A percentile compares a stretch with the other conserved stretches of the same genome.
phyloP scores from a whole-genome alignment of 2,888 invertebrate species.

The Plebejus anna region DNA sequence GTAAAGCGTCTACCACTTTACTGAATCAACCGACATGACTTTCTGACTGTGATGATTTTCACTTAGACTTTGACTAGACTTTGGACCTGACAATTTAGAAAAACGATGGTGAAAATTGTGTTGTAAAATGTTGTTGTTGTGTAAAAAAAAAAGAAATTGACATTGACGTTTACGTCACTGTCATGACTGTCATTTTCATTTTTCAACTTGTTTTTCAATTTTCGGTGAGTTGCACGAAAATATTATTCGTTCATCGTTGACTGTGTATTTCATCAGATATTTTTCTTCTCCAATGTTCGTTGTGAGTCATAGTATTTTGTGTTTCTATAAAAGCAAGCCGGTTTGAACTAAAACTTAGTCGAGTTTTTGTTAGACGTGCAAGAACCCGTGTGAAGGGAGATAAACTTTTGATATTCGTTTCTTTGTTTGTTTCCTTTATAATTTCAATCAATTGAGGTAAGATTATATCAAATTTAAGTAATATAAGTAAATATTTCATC shows the following conservation, averaged over 20 bases:
- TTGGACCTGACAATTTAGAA: too few species aligned
- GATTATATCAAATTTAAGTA: not conserved
- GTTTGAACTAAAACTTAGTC: not conserved
- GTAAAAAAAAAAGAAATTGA: too few species aligned
- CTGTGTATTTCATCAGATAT: conserved; percentile 34
- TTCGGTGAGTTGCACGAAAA: not conserved
- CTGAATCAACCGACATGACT: too few species aligned
- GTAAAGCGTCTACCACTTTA: too few species aligned
- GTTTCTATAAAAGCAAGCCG: conserved; percentile 32
- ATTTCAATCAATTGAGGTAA: not conserved
- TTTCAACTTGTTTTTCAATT: not conserved
- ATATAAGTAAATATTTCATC: not conserved
- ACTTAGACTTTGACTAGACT: too few species aligned
- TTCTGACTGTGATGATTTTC: too few species aligned
- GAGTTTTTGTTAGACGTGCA: not conserved
- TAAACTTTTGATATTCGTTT: not conserved
- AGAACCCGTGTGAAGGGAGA: not conserved
- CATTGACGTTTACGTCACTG: too few species aligned
- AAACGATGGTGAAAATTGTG: too few species aligned
- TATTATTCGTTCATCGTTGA: not conserved
- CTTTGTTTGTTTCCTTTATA: not conserved
- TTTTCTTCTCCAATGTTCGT: conserved; percentile 38
- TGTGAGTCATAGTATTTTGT: conserved; percentile 36
- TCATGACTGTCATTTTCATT: not conserved
- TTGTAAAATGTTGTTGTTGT: too few species aligned